Conservation (phyloP, 2,888 invertebrate species). For the Drosophila mimetica region DNA sequence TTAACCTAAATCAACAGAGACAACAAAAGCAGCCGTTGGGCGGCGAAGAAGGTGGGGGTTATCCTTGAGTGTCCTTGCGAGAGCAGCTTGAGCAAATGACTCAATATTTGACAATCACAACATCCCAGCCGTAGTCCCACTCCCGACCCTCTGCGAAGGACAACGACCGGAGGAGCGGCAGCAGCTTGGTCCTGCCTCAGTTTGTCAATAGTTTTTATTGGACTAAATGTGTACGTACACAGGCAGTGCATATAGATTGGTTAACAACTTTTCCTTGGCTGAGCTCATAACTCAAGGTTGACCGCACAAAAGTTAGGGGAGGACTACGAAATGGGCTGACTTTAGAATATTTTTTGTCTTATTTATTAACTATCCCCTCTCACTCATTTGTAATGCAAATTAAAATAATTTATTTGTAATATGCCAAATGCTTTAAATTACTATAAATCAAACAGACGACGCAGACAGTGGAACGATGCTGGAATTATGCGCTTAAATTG, state of each 20-base stretch:
- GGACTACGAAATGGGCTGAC: constrained; percentile 53
- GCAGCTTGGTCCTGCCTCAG: constrained; percentile 40
- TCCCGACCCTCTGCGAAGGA: constrained; percentile 24
- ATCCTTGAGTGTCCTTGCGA: constrained; percentile 49
- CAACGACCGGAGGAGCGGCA: constrained; percentile 20
- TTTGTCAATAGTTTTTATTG: constrained; percentile 67
- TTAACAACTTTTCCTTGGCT: constrained; percentile 42
- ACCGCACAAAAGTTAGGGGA: constrained; percentile 47
- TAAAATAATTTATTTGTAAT: constrained; percentile 65
- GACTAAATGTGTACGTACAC: constrained; percentile 47
- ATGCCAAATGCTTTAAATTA: constrained; percentile 61
- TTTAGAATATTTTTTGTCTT: constrained; percentile 20
- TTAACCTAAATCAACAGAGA: constrained; percentile 69
- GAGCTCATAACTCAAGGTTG: constrained; percentile 62
- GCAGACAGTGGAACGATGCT: constrained; percentile 36
- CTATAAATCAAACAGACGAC: constrained; percentile 58
- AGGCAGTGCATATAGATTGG: constrained; percentile 13
- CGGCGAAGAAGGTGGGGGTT: constrained; percentile 4
- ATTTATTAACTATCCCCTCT: constrained; percentile 8
- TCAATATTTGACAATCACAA: constrained; percentile 77
- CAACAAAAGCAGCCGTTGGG: constrained; percentile 21
- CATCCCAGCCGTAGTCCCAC: constrained; percentile 15
- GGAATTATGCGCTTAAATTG: constrained; percentile 69
- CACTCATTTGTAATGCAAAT: constrained; percentile 57
- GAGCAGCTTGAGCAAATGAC: constrained; percentile 71